These are phyloP conservation scores for Nomada lathburiana DNA, from an alignment of 2,888 invertebrate species.

Conservation along the genomic window DNA sequence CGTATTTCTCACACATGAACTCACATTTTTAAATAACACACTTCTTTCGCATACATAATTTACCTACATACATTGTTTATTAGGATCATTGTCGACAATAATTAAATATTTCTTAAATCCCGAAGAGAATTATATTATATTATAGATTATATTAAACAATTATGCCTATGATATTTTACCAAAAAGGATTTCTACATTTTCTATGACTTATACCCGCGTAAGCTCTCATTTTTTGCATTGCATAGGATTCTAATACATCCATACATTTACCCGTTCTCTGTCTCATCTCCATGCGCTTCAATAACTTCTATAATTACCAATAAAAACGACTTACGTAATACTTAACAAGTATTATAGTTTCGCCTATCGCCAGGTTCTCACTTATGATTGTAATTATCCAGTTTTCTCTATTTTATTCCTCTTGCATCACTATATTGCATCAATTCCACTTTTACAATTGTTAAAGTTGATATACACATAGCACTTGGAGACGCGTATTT, in stretches of 20 bases:
- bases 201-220: slow-evolving; percentile 54
- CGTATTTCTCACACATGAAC: slow-evolving; percentile 38
- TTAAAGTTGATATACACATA: slow-evolving; percentile 51
- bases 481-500: slow-evolving; percentile 25
- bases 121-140: slow-evolving; percentile 64
- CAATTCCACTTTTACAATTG: slow-evolving; percentile 68
- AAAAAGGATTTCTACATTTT: slow-evolving; percentile 61
- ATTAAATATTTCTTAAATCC: slow-evolving; percentile 59
- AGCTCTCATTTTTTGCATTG: slow-evolving; percentile 46
- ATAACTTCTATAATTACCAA: slow-evolving; percentile 65
- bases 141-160: slow-evolving; percentile 60
- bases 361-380: slow-evolving; percentile 56
- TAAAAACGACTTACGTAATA: slow-evolving; percentile 74
- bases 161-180: slow-evolving; percentile 59
- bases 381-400: slow-evolving; percentile 49
- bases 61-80: slow-evolving; percentile 59
- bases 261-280: slow-evolving; percentile 32
- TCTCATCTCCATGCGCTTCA: slow-evolving; percentile 19
- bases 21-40: slow-evolving; percentile 60
- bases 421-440: slow-evolving; percentile 50
- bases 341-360: slow-evolving; percentile 71
- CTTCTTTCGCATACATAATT: slow-evolving; percentile 60
- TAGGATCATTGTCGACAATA: slow-evolving; percentile 58
- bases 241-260: slow-evolving; percentile 62
- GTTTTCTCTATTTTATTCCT: slow-evolving; percentile 40